Base-by-base conservation (phyloP, 2,113 vertebrate genomes). In the Synodontis membranacea region DNA sequence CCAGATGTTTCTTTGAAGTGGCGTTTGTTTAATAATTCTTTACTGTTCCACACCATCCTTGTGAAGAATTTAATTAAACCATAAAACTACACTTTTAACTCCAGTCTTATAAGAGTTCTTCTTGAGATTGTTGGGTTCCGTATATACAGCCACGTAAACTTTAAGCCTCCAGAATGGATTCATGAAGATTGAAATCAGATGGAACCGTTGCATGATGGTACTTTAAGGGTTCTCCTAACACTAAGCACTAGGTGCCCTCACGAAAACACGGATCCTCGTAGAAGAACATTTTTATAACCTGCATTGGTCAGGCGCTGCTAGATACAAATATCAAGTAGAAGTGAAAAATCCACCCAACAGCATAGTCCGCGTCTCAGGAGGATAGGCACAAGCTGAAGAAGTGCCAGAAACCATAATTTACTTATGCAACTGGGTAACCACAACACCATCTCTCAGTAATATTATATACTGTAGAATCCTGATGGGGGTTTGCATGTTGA, bases 1-100 rank as follows among this genome's bases (percentile, higher is more conserved):
- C 78, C 78, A 80, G 78, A 80, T 80, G 52, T 80, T 80, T 58
- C 34, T 58, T 80, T 80, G 78, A 56, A 80, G 78, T 80, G 34
- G 21, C 11, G 1, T 56, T 80, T 39, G 50, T 80, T 56, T 80
- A 28, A 39, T 80, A 80, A 58, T 19, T 39, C 54, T 80, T 80
- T 80, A 80, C 78, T 39, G 52, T 56, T 34, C 52, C 39, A 80
- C 34, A 80, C 34, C 50, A 80, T 80, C 52, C 78, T 1, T 80
- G 78, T 56, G 78, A 80, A 37, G 52, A 80, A 58, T 80, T 12
- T 58, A 80, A 80, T 80, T 80, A 80, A 80, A 80, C 78, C 78
- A 58, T 42, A 58, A 80, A 80, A 58, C 52, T 58, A 80, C 14
- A 28, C 78, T 80, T 80, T 58, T 58, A 58, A 15, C 52, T 80